Base-by-base conservation (phyloP, 2,113 vertebrate genomes). In the Columba livia region DNA sequence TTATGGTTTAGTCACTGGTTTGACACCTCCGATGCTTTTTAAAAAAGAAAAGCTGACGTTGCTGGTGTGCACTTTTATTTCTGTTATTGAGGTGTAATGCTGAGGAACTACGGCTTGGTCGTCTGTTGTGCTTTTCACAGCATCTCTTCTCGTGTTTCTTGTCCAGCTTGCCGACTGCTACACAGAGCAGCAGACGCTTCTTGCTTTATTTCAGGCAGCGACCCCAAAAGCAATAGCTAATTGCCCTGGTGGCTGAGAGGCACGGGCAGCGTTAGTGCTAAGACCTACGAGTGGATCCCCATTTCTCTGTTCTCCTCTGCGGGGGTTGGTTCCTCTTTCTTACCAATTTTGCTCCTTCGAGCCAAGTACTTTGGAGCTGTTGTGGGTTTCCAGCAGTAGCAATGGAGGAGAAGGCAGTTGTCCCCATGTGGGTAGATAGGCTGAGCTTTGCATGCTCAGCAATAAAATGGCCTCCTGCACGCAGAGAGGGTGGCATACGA, bases 1-100 rank as follows among this genome's bases (percentile, higher is more conserved):
- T 54, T 71, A 2, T 0, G 0, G 6, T 51, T 80, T 6, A 1
- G 11, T 70, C 4, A 1, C 42, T 62, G 64, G 4, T 75, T n/a
- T 67, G 71, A 80, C 51, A 12, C 8, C 10, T 74, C 18, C 34
- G n/a, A 4, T 60, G 17, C 15, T 51, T 38, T 21, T 72, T 64
- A 16, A 20, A 50, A 61, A 29, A n/a, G 23, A 42, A 74, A 51
- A 79, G 57, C 24, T 74, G 5, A 3, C 21, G 32, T 61, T 70
- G 60, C 51, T 42, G 64, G 38, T 57, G 11, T 67, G 48, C 6
- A 0, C 19, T 69, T 75, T 21, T 23, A 15, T 53, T 84, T 83
- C 28, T 7, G 0, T 66, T 47, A 32, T 7, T 1, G 4, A 61
- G 47, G 15, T 0, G 0, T 32, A 9, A 11, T 8, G 32, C 48